A percentile compares a stretch with the other conserved stretches of the same genome.
phyloP scores from a whole-genome alignment of 1,140 invertebrate genomes.

The Psix sp. region DNA sequence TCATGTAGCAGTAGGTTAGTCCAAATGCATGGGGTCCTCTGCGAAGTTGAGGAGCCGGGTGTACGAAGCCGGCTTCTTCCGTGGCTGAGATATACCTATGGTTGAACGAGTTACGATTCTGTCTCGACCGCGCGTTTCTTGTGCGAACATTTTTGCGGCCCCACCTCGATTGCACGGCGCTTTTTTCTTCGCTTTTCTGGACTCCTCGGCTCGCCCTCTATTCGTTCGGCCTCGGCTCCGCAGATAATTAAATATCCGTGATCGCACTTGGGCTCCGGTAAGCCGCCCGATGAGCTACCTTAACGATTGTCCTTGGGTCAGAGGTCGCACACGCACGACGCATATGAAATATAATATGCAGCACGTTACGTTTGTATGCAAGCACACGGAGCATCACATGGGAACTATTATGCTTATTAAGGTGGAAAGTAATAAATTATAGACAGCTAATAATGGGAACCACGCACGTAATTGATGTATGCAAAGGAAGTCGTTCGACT shows the following conservation, averaged over 20 bases:
- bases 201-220: slow-evolving; percentile 16
- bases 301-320: slow-evolving; percentile 76
- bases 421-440: slow-evolving; percentile 77
- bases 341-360: slow-evolving; percentile 65
- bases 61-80: slow-evolving; percentile 46
- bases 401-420: slow-evolving; percentile 77
- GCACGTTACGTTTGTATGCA: slow-evolving; percentile 37
- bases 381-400: slow-evolving; percentile 67
- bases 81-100: slow-evolving; percentile 43
- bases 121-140: slow-evolving; percentile 39
- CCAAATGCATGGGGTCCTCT: slow-evolving; percentile 46
- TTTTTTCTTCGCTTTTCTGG: slow-evolving; percentile 42
- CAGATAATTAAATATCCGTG: slow-evolving; percentile 76
- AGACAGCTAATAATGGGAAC: slow-evolving; percentile 73
- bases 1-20: slow-evolving; percentile 55
- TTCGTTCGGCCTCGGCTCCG: slow-evolving; percentile 20
- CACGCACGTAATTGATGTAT: slow-evolving; percentile 72
- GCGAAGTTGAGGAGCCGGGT: slow-evolving; percentile 39
- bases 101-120: slow-evolving; percentile 57
- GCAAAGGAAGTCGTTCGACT: slow-evolving; percentile 73
- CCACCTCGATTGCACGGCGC: no score
- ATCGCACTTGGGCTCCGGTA: slow-evolving; percentile 59
- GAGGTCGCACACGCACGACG: slow-evolving; percentile 66
- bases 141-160: slow-evolving; percentile 48
- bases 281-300: slow-evolving; percentile 70